Evolutionary conservation across 2,113 vertebrate genomes (phyloP).

Genomic region (Zosterops borbonicus): DNA sequence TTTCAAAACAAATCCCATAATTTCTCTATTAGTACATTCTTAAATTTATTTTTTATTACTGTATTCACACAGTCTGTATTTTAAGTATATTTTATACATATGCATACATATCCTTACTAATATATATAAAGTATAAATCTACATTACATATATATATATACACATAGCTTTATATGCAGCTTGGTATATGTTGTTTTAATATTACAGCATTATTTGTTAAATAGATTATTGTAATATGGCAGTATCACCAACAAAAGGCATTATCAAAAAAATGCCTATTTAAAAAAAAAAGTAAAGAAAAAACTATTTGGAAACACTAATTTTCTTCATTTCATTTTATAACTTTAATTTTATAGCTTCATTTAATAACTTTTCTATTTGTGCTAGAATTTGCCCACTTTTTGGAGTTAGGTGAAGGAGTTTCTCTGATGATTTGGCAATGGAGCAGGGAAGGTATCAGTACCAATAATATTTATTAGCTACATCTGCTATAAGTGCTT

Average conservation of each 20-base stretch:
- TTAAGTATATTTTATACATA: neutral
- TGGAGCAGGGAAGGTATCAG: neutral
- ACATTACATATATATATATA: neutral
- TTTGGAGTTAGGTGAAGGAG: neutral
- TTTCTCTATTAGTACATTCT: neutral
- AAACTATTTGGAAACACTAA: neutral
- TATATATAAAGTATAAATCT: neutral
- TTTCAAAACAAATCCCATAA: neutral
- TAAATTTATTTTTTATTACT: neutral
- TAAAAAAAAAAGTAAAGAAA: neutral
- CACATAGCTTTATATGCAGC: neutral
- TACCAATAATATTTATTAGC: neutral
- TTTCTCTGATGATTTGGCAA: neutral
- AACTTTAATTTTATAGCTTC: too few species aligned
- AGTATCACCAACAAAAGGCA: neutral
- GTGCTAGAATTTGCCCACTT: neutral
- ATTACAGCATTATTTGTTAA: neutral
- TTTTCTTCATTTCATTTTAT: neutral
- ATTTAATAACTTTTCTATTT: neutral
- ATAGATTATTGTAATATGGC: neutral
- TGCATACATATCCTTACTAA: neutral
- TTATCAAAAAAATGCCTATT: neutral
- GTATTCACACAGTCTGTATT: neutral
- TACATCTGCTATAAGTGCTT: neutral
- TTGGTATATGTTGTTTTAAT: neutral